Percentiles rank a stretch among this genome's conserved stretches.
Evolutionary conservation across 2,113 vertebrate species (phyloP).

Genomic region (Thunnus maccoyii): DNA sequence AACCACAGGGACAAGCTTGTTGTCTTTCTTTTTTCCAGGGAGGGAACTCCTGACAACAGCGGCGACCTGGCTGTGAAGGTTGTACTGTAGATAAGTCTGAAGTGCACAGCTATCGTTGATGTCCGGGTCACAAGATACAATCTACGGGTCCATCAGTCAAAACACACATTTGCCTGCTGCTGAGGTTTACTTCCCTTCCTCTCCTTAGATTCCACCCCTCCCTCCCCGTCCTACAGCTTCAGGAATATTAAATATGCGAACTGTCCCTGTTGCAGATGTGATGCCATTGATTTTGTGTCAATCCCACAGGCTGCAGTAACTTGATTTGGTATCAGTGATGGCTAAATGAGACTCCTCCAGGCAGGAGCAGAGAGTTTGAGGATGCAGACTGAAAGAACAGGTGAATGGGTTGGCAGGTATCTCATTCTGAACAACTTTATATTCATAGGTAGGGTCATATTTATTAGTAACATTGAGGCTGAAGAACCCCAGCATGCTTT

Average conservation of each 20-base stretch:
- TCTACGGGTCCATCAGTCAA: constrained; percentile 55
- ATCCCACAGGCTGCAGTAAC: constrained; percentile 49
- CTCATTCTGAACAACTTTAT: constrained; percentile 21
- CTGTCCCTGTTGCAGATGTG: constrained; percentile 33
- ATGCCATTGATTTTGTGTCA: constrained; percentile 66
- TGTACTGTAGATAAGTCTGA: constrained; percentile 59
- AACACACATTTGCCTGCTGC: constrained; percentile 34
- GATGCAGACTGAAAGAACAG: neutral
- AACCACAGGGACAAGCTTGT: neutral
- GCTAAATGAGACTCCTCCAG: constrained; percentile 59
- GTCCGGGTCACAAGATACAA: constrained; percentile 61
- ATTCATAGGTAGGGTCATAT: constrained; percentile 4
- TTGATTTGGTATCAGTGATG: constrained; percentile 68
- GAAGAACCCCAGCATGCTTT: neutral
- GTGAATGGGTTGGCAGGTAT: constrained; percentile 24
- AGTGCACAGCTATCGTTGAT: constrained; percentile 22
- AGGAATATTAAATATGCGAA: constrained; percentile 68
- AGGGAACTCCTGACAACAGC: constrained; percentile 8
- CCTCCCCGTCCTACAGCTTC: constrained; percentile 19
- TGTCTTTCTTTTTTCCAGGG: neutral
- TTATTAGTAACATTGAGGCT: neutral
- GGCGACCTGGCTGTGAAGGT: neutral
- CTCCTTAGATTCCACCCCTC: neutral
- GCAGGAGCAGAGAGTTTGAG: neutral
- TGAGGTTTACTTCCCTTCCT: constrained; percentile 23